Conservation (phyloP, 2,113 vertebrate species). For the Caranx ignobilis region DNA sequence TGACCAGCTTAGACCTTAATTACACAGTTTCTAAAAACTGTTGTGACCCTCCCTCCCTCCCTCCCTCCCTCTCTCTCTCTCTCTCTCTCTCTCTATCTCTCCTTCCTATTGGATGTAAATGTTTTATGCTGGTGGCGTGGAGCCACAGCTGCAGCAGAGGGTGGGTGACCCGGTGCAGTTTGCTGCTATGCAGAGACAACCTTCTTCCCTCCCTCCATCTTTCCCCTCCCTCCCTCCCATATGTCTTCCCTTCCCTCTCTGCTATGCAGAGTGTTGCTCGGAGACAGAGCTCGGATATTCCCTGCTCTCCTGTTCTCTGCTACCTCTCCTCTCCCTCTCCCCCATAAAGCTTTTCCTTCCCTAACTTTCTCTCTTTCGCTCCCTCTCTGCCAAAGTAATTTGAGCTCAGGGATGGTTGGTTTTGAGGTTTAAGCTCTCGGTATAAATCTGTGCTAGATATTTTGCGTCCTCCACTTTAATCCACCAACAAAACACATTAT, state of each 20-base stretch:
- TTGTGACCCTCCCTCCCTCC: slow-evolving; percentile 1
- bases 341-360: slow-evolving; percentile 29
- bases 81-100: slow-evolving; percentile 14
- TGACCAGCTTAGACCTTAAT: slow-evolving; percentile 34
- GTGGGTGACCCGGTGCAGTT: slow-evolving; percentile 81
- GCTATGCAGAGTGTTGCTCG: slow-evolving; percentile 64
- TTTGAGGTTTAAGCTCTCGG: slow-evolving; percentile 48
- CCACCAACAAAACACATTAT: slow-evolving; percentile 61
- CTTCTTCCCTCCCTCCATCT: slow-evolving; percentile 36
- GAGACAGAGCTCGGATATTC: slow-evolving; percentile 67
- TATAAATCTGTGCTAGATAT: slow-evolving; percentile 56
- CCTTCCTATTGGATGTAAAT: slow-evolving; percentile 71
- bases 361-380: slow-evolving; percentile 30
- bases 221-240: slow-evolving; percentile 47
- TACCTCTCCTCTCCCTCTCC: background rate
- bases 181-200: slow-evolving; percentile 85
- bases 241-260: slow-evolving; percentile 55
- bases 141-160: slow-evolving; percentile 82
- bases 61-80: background rate
- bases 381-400: slow-evolving; percentile 40
- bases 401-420: slow-evolving; percentile 44
- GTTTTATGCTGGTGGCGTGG: slow-evolving; percentile 78
- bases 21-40: slow-evolving; percentile 42
- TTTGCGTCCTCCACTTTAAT: slow-evolving; percentile 61
- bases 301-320: slow-evolving; percentile 25